Percentiles rank a stretch among this genome's conserved stretches.
Conservation (phyloP, 1,140 invertebrate species). For the Danaus plexippus region DNA sequence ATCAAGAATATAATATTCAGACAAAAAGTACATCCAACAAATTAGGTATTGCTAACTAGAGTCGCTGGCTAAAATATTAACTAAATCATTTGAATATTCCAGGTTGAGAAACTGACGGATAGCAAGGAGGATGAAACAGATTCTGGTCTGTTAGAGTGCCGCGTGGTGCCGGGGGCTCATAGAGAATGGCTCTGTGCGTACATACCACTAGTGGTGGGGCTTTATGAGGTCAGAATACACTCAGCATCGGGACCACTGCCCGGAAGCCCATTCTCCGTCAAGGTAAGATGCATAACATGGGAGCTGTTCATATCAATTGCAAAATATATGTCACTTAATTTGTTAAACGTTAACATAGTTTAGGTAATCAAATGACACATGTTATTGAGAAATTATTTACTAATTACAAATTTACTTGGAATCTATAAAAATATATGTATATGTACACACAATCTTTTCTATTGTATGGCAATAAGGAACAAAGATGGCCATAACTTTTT, state of each 20-base stretch:
- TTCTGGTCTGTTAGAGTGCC: constrained; percentile 60
- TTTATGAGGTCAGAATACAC: constrained; percentile 74
- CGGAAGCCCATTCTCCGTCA: constrained; percentile 73
- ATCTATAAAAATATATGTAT: too few species aligned
- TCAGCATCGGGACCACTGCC: constrained; percentile 71
- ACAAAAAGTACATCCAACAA: too few species aligned
- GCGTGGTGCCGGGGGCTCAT: constrained; percentile 45
- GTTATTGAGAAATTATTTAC: too few species aligned
- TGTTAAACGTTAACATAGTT: too few species aligned
- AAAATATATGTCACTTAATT: too few species aligned
- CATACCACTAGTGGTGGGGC: constrained; percentile 72
- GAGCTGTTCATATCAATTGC: neutral
- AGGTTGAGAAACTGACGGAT: constrained; percentile 67
- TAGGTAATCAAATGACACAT: too few species aligned
- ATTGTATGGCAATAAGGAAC: neutral
- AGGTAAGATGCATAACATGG: constrained; percentile 37
- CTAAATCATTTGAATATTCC: constrained; percentile 3
- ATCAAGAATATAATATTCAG: too few species aligned
- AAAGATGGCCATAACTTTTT: too few species aligned
- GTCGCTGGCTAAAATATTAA: too few species aligned
- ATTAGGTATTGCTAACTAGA: too few species aligned
- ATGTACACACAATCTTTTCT: too few species aligned
- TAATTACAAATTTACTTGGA: too few species aligned
- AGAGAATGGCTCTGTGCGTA: constrained; percentile 74
- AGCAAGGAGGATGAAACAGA: constrained; percentile 56